These are phyloP conservation scores for Eremobia ochroleuca DNA, from an alignment of 2,888 invertebrate species.

Conservation along the genomic window DNA sequence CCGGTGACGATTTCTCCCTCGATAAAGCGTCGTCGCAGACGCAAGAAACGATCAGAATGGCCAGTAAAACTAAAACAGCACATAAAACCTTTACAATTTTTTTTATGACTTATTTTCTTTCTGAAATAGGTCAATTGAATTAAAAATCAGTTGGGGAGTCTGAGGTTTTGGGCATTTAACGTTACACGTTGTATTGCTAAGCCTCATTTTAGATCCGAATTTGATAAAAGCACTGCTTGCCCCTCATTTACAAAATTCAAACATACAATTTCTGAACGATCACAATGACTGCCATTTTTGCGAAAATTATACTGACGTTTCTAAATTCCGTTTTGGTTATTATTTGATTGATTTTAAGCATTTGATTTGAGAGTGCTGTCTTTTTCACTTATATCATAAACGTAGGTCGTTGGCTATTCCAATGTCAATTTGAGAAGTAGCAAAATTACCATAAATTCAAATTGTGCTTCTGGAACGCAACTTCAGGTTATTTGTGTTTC, in stretches of 20 bases:
- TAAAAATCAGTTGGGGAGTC: no score
- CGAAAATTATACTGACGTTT: conserved; percentile 20
- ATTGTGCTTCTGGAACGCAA: conserved; percentile 9
- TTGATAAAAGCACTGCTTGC: background rate
- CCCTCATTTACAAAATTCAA: background rate
- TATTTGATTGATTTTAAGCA: background rate
- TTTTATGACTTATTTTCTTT: no score
- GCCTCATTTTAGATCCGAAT: background rate
- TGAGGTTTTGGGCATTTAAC: no score
- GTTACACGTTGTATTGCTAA: no score
- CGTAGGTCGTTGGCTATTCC: conserved; percentile 4
- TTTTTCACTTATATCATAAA: background rate
- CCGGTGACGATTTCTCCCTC: no score
- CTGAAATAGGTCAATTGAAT: no score
- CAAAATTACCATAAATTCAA: background rate
- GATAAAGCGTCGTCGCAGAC: no score
- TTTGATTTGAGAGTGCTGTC: background rate
- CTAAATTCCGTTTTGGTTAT: background rate
- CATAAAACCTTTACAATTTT: no score
- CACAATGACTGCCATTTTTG: conserved; percentile 42
- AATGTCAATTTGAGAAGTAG: conserved; percentile 1
- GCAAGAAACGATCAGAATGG: no score
- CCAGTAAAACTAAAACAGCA: no score
- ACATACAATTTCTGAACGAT: conserved; percentile 42
- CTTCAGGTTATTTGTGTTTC: background rate